Evolutionary conservation across 1,140 invertebrate species (phyloP).

Genomic region (Halesus radiatus): DNA sequence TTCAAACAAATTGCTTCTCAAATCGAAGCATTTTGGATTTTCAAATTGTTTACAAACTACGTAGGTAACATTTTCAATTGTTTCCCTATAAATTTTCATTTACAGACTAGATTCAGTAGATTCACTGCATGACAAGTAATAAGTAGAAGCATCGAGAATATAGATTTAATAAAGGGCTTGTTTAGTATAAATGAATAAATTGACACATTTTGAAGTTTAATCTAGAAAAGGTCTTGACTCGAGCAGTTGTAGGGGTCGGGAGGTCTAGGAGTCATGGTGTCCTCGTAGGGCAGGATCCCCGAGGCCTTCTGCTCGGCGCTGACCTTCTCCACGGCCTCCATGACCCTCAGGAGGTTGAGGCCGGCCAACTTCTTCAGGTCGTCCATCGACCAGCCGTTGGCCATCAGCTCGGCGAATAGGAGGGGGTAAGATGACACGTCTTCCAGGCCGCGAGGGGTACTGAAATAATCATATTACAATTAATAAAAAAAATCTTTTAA

Average conservation of each 20-base stretch:
- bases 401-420: constrained; percentile 85
- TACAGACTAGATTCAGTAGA: too few species aligned
- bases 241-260: constrained; percentile 68
- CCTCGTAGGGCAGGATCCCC: constrained; percentile 66
- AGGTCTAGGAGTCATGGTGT: constrained; percentile 62
- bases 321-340: constrained; percentile 78
- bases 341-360: constrained; percentile 86
- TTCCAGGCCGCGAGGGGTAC: constrained; percentile 88
- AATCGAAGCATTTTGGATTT: too few species aligned
- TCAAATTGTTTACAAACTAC: too few species aligned
- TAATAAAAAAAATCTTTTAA: too few species aligned
- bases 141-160: too few species aligned
- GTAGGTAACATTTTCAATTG: too few species aligned
- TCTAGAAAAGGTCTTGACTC: constrained; percentile 60
- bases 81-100: too few species aligned
- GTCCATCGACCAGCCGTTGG: constrained; percentile 84
- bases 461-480: constrained; percentile 63
- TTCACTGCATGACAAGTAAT: too few species aligned
- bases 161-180: neutral
- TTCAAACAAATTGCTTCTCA: too few species aligned
- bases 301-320: constrained; percentile 67
- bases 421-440: constrained; percentile 93
- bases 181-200: neutral
- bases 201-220: neutral
- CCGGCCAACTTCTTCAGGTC: constrained; percentile 92